Percentiles rank a stretch among this genome's conserved stretches.
These are phyloP conservation scores for Cynaeus angustus DNA, from an alignment of 2,888 invertebrate species.

Conservation along the genomic window DNA sequence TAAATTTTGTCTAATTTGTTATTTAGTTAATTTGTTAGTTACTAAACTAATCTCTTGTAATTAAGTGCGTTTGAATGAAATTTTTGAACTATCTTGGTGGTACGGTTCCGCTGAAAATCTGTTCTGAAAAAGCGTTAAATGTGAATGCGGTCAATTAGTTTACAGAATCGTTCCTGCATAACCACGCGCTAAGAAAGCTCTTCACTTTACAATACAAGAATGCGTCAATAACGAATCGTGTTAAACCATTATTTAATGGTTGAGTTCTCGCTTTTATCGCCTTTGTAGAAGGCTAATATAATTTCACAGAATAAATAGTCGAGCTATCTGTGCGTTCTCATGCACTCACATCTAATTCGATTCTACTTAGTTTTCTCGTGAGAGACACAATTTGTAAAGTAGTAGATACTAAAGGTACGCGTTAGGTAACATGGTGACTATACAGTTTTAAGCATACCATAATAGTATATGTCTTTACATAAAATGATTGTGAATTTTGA, in stretches of 20 bases:
- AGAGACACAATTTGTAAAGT: conserved; percentile 13
- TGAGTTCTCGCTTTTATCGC: conserved; percentile 43
- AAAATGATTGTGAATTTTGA: no score
- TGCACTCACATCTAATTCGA: conserved; percentile 20
- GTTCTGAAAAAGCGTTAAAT: conserved; percentile 18
- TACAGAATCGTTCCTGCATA: conserved; percentile 22
- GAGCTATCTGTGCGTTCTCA: conserved; percentile 19
- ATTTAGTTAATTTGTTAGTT: conserved; percentile 18
- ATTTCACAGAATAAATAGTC: conserved; percentile 46
- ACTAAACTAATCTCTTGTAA: conserved; percentile 17
- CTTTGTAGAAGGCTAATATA: conserved; percentile 42
- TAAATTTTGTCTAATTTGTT: conserved; percentile 48
- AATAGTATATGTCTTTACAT: neutral
- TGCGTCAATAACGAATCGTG: conserved; percentile 48
- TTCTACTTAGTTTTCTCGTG: conserved; percentile 5
- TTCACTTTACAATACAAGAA: conserved; percentile 40
- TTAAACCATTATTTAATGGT: conserved; percentile 48
- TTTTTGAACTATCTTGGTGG: conserved; percentile 4
- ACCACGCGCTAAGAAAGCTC: conserved; percentile 39
- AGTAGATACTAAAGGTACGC: neutral
- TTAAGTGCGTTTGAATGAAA: neutral
- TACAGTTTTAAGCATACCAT: neutral
- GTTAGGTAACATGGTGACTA: neutral
- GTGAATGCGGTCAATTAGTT: conserved; percentile 30
- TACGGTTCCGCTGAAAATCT: conserved; percentile 12